These are phyloP conservation scores for Lagocephalus sceleratus DNA, from an alignment of 2,797 vertebrate genomes.

Conservation along the genomic window DNA sequence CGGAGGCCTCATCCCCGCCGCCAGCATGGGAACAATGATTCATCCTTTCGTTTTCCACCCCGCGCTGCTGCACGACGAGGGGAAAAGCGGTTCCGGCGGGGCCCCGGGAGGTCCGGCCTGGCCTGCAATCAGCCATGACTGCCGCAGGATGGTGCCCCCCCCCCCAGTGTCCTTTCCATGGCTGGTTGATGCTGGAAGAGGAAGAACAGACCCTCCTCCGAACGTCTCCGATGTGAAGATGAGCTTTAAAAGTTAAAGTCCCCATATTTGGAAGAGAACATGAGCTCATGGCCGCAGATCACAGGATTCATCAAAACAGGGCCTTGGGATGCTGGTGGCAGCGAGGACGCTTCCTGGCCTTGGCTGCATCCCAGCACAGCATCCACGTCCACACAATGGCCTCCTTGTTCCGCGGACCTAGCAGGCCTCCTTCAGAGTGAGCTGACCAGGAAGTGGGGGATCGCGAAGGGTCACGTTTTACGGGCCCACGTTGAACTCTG, in stretches of 20 bases:
- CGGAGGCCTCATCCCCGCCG: slow-evolving; percentile 21
- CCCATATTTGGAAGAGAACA: neutral
- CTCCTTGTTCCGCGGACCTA: slow-evolving; percentile 57
- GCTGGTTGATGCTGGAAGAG: slow-evolving; percentile 40
- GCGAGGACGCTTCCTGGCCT: slow-evolving; percentile 30
- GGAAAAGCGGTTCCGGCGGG: too few species aligned
- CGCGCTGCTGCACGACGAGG: neutral
- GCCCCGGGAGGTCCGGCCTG: slow-evolving; percentile 61
- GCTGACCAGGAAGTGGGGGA: slow-evolving; percentile 68
- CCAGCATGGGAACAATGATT: slow-evolving; percentile 48
- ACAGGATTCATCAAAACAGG: slow-evolving; percentile 14
- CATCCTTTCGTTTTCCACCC: slow-evolving; percentile 51
- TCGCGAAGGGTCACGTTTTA: slow-evolving; percentile 69
- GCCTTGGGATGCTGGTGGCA: slow-evolving; percentile 34
- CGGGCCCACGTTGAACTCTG: slow-evolving; percentile 68
- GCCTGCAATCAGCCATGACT: slow-evolving; percentile 67
- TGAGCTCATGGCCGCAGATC: neutral
- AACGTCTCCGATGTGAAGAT: neutral
- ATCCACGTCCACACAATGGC: slow-evolving; percentile 51
- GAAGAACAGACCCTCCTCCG: slow-evolving; percentile 1
- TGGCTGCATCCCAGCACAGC: slow-evolving; percentile 38
- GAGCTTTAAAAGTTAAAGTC: neutral
- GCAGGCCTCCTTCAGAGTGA: slow-evolving; percentile 46
- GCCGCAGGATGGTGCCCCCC: slow-evolving; percentile 29
- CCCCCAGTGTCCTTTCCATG: slow-evolving; percentile 5